Base-by-base conservation (phyloP, 1,140 invertebrate species). In the Ceratina calcarata region DNA sequence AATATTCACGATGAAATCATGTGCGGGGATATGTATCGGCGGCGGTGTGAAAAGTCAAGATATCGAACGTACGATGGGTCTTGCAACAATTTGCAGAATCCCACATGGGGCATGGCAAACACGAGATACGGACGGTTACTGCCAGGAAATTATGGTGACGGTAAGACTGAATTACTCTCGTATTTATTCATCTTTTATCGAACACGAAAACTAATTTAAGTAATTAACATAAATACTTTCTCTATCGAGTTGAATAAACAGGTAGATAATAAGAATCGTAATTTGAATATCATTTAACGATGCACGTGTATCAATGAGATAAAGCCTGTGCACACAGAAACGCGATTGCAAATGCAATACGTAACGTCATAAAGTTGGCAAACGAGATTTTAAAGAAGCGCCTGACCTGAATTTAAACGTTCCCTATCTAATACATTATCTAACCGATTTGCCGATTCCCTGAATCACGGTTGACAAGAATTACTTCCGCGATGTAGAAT, bases 41-140 rank as follows among this genome's bases (percentile, higher is more conserved):
- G 32, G 53, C 27, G 4, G 7, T 95, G 95, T 82, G 88, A 89
- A 13, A 91, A 94, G 67, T 91, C 93, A 0, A 94, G 94, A 70
- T 98, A 97, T 88, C 94, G 97, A 24, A 94, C 95, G 2, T 94
- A 96, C 67, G 97, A 98, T 90, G 97, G 97, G 0, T 95, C 96
- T 0, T 98, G 97, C 88, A 98, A 98, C 89, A 98, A 98, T 90
- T 87, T 97, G 7, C 87, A 94, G 45, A 95, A 95, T 85, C 95
- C 97, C 0, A 94, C 93, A 0, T 95, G 95, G 94, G 97, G 97
- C 4, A 95, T 95, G 74, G 95, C 97, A 0, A 95, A 95, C 81
- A 96, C 96, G 2, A 94, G 95, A 60, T 95, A 98, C 82, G 94
- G 94, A 15, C 94, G 98, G 73, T 93, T 99, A 0, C 87, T 98